A percentile compares a stretch with the other conserved stretches of the same genome.
These are phyloP conservation scores for Mythimna loreyi DNA, from an alignment of 2,888 invertebrate species.

Conservation along the genomic window DNA sequence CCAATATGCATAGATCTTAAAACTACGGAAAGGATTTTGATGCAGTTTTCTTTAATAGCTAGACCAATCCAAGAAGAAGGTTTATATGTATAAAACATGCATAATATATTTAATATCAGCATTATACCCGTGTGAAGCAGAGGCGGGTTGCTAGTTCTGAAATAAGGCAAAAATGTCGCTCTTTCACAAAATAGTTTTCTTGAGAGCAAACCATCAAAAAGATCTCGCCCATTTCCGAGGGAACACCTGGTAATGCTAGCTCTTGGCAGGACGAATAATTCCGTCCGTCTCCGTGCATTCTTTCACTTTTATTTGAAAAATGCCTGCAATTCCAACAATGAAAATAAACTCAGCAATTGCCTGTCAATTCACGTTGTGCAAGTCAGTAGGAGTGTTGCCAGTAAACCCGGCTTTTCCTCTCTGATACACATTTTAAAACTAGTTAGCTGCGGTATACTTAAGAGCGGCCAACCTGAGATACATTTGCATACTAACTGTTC, in stretches of 20 bases:
- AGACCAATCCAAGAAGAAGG: no score
- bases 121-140: no score
- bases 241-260: not conserved
- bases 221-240: slow-evolving; percentile 1
- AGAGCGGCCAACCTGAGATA: no score
- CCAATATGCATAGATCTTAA: no score
- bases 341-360: slow-evolving; percentile 15
- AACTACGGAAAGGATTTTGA: no score
- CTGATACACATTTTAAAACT: slow-evolving; percentile 7
- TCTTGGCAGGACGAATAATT: slow-evolving; percentile 3
- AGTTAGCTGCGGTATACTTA: slow-evolving; percentile 5
- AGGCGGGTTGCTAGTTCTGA: no score
- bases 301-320: slow-evolving; percentile 22
- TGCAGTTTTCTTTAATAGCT: no score
- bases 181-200: not conserved
- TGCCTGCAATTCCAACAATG: slow-evolving; percentile 24
- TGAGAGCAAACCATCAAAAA: not conserved
- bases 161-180: no score
- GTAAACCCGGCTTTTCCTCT: not conserved
- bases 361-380: slow-evolving; percentile 18
- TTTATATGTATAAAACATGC: no score
- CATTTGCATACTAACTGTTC: no score
- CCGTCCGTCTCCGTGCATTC: not conserved
- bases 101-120: no score
- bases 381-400: not conserved